A percentile compares a stretch with the other conserved stretches of the same genome.
These are phyloP conservation scores for Dermatemys mawii DNA, from an alignment of 2,113 vertebrate species.

Conservation along the genomic window DNA sequence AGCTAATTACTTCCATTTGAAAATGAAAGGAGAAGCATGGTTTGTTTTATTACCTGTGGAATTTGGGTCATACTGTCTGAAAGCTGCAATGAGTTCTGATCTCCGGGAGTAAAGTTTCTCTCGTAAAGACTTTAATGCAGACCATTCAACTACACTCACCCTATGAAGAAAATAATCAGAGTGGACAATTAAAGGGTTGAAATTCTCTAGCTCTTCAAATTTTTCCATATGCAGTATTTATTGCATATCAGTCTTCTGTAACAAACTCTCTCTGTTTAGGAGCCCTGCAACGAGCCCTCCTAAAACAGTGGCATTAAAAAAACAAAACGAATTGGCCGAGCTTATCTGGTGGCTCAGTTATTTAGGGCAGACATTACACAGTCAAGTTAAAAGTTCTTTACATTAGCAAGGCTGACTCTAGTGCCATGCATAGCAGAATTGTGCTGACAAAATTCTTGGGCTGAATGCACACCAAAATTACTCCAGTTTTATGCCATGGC, in stretches of 20 bases:
- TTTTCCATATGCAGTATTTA: not conserved
- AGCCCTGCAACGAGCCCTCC: not conserved
- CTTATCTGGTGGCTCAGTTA: not conserved
- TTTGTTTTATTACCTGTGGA: slow-evolving; percentile 79
- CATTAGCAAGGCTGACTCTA: not conserved
- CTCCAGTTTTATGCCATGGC: slow-evolving; percentile 13
- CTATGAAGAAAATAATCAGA: slow-evolving; percentile 72
- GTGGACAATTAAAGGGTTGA: not conserved
- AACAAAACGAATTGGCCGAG: not conserved
- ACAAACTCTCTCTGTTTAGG: not conserved
- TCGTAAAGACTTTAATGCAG: slow-evolving; percentile 87
- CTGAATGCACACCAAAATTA: slow-evolving; percentile 21
- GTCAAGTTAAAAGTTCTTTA: slow-evolving; percentile 46
- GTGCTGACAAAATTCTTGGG: slow-evolving; percentile 2
- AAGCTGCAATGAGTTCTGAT: slow-evolving; percentile 85
- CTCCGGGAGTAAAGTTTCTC: slow-evolving; percentile 90
- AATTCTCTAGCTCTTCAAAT: not conserved
- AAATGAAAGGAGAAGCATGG: not conserved
- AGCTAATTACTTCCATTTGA: not conserved
- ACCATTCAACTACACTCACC: slow-evolving; percentile 86
- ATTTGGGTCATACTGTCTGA: slow-evolving; percentile 81
- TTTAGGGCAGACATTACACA: not conserved
- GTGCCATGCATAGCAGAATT: slow-evolving; percentile 8
- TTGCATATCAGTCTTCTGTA: not conserved
- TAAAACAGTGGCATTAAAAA: not conserved